Base-by-base conservation (phyloP, 1,140 invertebrate species). In the Melipona quadrifasciata region DNA sequence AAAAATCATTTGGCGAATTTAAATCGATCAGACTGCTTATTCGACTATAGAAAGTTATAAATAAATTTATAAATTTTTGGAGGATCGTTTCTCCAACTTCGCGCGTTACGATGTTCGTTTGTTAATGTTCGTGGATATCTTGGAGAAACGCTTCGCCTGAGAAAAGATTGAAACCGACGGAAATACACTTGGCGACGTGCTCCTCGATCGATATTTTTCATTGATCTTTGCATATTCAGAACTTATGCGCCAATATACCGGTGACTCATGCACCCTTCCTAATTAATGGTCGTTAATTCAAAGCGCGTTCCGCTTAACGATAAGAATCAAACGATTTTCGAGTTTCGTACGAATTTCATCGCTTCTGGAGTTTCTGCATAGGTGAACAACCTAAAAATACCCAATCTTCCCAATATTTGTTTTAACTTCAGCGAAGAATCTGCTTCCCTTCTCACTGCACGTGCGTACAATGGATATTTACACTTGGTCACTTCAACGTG, bases 311-410 rank as follows among this genome's bases (percentile, higher is more conserved):
- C 34, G 10, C 27, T 75, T 34, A 51, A 81, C 57, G 51, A 75
- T 34, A 67, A 51, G 68, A 82, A 83, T 78, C 47, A 83, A 58
- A 24, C 53, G 8, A 24, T 6, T 67, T 82, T 24, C n/a, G 16
- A 24, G 16, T 70, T 80, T 80, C 64, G 16, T 31, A 12, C 4
- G 51, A 71, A 80, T 47, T 67, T 82, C 61, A 47, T 75, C 39
- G 27, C 21, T 47, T 31, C 51, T n/a, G 4, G n/a, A 51, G 47
- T 67, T 68, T 77, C 53, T 47, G 24, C 34, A 31, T 55, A n/a
- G 24, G 10, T 71, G 39, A 51, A 64, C 82, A 70, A 65, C 16
- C 65, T 27, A 58, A 84, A 61, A 76, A 16, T 72, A 70, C 31
- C 53, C 57, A 14, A 57, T 67, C 65, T 11, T 65, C 6, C 11